These are phyloP conservation scores for Actias luna DNA, from an alignment of 2,888 invertebrate genomes.

Conservation along the genomic window DNA sequence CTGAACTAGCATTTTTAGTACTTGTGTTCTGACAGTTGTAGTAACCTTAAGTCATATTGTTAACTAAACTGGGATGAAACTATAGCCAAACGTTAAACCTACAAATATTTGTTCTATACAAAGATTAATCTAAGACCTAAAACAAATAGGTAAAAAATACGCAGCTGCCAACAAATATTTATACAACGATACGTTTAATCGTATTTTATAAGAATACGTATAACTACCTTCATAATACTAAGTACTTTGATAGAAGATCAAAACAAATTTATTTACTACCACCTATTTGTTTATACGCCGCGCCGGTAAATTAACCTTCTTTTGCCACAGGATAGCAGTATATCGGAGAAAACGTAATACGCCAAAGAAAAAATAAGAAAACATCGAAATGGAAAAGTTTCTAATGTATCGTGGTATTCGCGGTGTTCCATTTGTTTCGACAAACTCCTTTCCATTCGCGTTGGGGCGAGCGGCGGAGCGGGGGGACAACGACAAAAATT, in stretches of 20 bases:
- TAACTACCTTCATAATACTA: background rate
- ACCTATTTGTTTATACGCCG: slow-evolving; percentile 2
- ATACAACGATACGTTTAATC: too few species aligned
- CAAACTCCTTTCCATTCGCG: slow-evolving; percentile 39
- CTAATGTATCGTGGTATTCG: slow-evolving; percentile 48
- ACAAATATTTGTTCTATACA: too few species aligned
- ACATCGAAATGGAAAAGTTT: slow-evolving; percentile 46
- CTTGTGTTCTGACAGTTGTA: too few species aligned
- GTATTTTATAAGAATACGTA: background rate
- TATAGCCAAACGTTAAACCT: too few species aligned
- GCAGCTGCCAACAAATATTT: too few species aligned
- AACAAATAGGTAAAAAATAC: too few species aligned
- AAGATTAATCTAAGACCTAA: too few species aligned
- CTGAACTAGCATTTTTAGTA: too few species aligned
- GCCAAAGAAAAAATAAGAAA: slow-evolving; percentile 38
- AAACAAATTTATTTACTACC: slow-evolving; percentile 1
- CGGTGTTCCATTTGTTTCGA: slow-evolving; percentile 42
- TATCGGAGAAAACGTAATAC: slow-evolving; percentile 23
- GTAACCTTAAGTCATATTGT: too few species aligned
- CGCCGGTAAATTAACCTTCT: slow-evolving; percentile 9
- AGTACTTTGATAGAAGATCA: background rate
- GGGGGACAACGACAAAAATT: slow-evolving; percentile 64
- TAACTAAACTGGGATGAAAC: too few species aligned
- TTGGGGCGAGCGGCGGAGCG: background rate
- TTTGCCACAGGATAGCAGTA: background rate